Base-by-base conservation (phyloP, 2,113 vertebrate genomes). In the Pterocles burchelli region DNA sequence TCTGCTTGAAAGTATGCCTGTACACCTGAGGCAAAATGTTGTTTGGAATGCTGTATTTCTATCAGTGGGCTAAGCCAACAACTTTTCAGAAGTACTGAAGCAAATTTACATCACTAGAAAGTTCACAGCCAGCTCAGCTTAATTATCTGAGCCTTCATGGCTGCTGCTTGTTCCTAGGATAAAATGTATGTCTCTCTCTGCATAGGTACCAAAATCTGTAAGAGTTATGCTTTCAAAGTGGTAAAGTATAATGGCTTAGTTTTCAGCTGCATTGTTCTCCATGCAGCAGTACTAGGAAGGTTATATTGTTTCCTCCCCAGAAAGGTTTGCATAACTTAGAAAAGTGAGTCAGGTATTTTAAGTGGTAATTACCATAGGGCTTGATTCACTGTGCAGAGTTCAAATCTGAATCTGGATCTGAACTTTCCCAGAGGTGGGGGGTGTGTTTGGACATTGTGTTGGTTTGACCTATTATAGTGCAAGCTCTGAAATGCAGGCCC, bases 301-400 rank as follows among this genome's bases (percentile, higher is more conserved):
- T 7, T 19, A 18, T 36, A 29, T 71, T 78, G 34, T 16, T 28
- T 38, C 6, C 38, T 74, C 45, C 21, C 25, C 51, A 49, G 34
- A 61, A 91, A 80, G 12, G 10, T 92, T 84, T 93, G 52, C 34
- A 63, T 76, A 86, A 65, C 59, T 88, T 67, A n/a, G 0, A 70
- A 46, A 67, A 85, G 18, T 25, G 46, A 88, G 31, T 88, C 79
- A 84, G 79, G 34, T 95, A 72, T 95, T 93, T 93, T 90, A 81
- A 93, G 79, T 57, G 72, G 28, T 89, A 86, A 75, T 93, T 96
- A 88, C 78, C 1, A 0, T 10, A 83, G 55, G 82, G 72, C 90
- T 96, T 95, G 85, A 82, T 93, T 95, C 85, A 93, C 81, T 88
- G 82, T 88, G 52, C 28, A 43, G 13, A 93, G 63, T 95, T 93